A percentile compares a stretch with the other conserved stretches of the same genome.
Conservation (phyloP, 2,888 invertebrate species). For the Microctonus brassicae region DNA sequence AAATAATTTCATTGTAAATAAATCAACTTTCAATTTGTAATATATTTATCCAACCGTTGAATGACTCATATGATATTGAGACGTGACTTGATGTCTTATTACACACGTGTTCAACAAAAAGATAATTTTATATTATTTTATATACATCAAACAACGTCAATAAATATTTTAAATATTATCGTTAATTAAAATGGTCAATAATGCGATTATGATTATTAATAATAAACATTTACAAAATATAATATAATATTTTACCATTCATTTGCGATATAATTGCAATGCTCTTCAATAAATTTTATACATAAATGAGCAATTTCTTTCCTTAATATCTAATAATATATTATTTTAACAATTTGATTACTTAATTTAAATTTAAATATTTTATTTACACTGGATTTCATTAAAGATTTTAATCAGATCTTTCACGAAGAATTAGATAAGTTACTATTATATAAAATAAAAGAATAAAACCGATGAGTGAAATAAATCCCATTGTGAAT, state of each 20-base stretch:
- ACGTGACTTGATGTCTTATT: neutral
- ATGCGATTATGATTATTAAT: constrained; percentile 1
- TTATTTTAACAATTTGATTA: too few species aligned
- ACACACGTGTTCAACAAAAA: neutral
- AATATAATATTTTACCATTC: neutral
- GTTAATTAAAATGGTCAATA: neutral
- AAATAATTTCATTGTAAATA: neutral
- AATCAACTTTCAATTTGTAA: neutral
- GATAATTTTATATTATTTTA: neutral
- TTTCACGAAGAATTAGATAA: too few species aligned
- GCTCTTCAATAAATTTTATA: neutral
- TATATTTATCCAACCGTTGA: neutral
- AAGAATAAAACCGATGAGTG: neutral
- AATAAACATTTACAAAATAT: neutral
- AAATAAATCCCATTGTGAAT: neutral
- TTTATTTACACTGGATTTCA: too few species aligned
- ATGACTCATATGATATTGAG: constrained; percentile 3
- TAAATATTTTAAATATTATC: constrained; percentile 1
- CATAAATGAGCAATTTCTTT: neutral
- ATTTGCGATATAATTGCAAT: neutral
- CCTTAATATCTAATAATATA: neutral
- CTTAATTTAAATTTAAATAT: neutral
- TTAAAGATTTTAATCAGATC: too few species aligned
- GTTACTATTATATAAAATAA: too few species aligned
- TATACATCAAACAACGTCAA: neutral